phyloP scores from a whole-genome alignment of 2,113 vertebrate species.

The Calidris pygmaea region DNA sequence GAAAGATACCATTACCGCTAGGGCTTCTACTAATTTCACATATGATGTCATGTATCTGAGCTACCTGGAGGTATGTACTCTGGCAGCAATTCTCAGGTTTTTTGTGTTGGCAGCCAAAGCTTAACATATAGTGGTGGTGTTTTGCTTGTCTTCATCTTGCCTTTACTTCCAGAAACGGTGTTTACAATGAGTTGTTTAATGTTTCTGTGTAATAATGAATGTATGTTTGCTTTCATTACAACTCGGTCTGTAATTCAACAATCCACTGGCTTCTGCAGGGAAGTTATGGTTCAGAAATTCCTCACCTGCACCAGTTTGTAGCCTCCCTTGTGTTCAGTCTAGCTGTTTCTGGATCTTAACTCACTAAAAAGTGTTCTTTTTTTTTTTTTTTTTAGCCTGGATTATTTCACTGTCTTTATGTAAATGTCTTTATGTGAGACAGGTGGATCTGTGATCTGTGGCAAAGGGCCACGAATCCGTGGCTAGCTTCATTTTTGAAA shows the following conservation, averaged over 20 bases:
- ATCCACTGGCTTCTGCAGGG: neutral
- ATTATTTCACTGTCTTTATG: neutral
- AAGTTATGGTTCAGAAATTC: neutral
- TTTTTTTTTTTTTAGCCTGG: neutral
- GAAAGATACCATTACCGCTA: neutral
- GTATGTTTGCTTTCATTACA: neutral
- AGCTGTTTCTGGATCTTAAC: neutral
- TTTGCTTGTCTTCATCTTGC: neutral
- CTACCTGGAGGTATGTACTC: neutral
- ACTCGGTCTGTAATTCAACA: neutral
- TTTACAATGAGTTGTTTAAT: neutral
- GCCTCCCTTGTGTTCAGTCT: neutral
- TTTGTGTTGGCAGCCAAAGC: neutral
- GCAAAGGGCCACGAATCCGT: neutral
- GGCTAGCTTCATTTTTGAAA: neutral
- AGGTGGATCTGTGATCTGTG: neutral
- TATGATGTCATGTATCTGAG: neutral
- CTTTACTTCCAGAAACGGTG: neutral
- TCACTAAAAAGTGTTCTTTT: neutral
- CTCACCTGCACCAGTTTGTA: neutral
- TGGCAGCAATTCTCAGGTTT: neutral
- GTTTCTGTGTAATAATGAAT: neutral
- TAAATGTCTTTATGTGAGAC: neutral
- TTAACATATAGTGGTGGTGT: neutral
- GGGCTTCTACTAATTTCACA: neutral